Base-by-base conservation (phyloP, 2,113 vertebrate species). In the Ammospiza caudacuta region DNA sequence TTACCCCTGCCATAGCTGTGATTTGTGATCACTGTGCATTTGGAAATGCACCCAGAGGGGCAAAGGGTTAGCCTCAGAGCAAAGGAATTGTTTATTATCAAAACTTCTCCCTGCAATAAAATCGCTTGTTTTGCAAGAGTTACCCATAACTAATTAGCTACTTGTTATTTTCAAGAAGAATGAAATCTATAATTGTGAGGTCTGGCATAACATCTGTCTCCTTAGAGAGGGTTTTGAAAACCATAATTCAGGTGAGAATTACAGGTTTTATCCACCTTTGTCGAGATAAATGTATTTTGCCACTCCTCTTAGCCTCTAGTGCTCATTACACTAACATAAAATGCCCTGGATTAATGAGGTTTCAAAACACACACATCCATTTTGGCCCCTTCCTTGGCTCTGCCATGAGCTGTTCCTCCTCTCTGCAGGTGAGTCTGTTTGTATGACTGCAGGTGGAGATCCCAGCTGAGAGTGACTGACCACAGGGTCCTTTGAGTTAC, bases 111-210 rank as follows among this genome's bases (percentile, higher is more conserved):
- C 33, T 51, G 51, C 75, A 69, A 83, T 75, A 69, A 74, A 87
- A 94, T 77, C 3, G 13, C 79, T 90, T 92, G 39, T 70, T 93
- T 90, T 80, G 79, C 52, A 74, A 87, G 87, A 88, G 43, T 28
- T 91, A 47, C 49, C n/a, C 49, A 31, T 75, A 93, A 72, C 72
- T 94, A 95, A 97, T 95, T 90, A 92, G 79, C 39, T 87, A 77
- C 83, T 96, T 95, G 73, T 94, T 96, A 90, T 64, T 95, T 94
- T 92, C 61, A 88, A 91, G 68, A 88, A 94, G 87, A 94, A 81
- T 33, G 24, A 57, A 83, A 87, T 91, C 72, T 80, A 10, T 95
- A 95, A 87, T 52, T 89, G 74, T 21, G 16, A 86, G 73, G 39
- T 74, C 54, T 94, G 87, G 49, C 67, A 55, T 69, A 93, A 89